phyloP scores from a whole-genome alignment of 2,797 vertebrate species.

The Buphagus erythrorhynchus region DNA sequence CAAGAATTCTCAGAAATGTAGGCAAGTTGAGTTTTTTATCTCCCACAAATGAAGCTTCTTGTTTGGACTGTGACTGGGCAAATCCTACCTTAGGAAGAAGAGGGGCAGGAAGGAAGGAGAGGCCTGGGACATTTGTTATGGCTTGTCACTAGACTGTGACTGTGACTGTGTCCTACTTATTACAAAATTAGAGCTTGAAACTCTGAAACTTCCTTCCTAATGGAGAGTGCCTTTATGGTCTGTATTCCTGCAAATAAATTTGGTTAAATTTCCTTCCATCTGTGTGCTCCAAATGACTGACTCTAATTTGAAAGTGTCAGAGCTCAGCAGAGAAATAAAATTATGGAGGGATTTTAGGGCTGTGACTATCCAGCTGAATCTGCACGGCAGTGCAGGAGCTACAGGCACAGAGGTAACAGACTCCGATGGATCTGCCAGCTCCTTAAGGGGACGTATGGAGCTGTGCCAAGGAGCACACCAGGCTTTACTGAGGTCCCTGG shows the following conservation, averaged over 20 bases:
- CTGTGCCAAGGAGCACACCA: neutral
- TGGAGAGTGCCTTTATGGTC: neutral
- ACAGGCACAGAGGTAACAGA: neutral
- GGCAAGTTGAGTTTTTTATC: neutral
- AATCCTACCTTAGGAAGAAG: neutral
- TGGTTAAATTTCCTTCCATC: slow-evolving; percentile 4
- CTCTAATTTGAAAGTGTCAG: slow-evolving; percentile 17
- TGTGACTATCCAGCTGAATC: neutral
- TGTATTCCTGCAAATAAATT: neutral
- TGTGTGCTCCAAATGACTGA: neutral
- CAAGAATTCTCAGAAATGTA: neutral
- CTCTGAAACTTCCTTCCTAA: neutral
- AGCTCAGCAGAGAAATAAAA: slow-evolving; percentile 1
- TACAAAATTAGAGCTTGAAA: neutral
- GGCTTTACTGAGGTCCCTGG: neutral
- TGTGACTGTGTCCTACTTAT: neutral
- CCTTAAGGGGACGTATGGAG: fast-evolving
- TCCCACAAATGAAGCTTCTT: neutral
- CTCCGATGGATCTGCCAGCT: neutral
- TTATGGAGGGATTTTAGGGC: neutral
- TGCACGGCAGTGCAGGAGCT: neutral
- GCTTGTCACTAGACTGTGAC: neutral
- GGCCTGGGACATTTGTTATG: neutral
- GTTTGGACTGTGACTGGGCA: neutral
- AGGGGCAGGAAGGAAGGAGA: neutral